These are phyloP conservation scores for Troides oblongomaculatus DNA, from an alignment of 2,888 invertebrate species.

Conservation along the genomic window DNA sequence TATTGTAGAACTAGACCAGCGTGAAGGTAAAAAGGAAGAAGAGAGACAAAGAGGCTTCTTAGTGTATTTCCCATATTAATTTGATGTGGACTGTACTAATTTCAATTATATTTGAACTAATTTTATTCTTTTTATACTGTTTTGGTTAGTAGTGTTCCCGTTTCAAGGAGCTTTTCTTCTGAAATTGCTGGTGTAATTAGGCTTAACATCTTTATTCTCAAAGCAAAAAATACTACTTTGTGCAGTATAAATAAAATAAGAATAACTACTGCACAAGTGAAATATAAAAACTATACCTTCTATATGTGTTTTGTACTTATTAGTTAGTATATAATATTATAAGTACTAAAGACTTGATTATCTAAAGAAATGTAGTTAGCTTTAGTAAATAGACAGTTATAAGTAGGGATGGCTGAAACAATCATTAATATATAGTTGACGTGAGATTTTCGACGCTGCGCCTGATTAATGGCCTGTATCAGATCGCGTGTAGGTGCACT, in stretches of 20 bases:
- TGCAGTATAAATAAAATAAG: no score
- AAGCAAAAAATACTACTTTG: no score
- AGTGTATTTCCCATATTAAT: background rate
- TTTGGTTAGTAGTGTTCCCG: no score
- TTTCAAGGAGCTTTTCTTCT: no score
- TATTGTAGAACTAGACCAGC: background rate
- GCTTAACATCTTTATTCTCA: no score
- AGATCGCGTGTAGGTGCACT: slow-evolving; percentile 31
- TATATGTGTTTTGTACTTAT: no score
- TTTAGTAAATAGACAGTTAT: background rate
- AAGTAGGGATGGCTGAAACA: background rate
- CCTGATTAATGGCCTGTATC: slow-evolving; percentile 38
- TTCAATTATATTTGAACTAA: background rate
- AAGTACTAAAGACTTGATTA: background rate
- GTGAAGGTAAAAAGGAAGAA: background rate
- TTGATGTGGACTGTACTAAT: background rate
- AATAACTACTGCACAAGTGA: no score
- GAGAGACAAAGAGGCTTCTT: no score
- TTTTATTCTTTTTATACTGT: no score
- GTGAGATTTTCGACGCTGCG: slow-evolving; percentile 32
- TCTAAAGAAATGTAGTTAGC: background rate
- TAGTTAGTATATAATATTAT: background rate
- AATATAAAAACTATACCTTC: no score
- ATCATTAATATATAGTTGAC: slow-evolving; percentile 28
- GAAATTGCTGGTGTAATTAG: no score